Evolutionary conservation across 2,113 vertebrate species (phyloP).

Genomic region (Phycodurus eques): DNA sequence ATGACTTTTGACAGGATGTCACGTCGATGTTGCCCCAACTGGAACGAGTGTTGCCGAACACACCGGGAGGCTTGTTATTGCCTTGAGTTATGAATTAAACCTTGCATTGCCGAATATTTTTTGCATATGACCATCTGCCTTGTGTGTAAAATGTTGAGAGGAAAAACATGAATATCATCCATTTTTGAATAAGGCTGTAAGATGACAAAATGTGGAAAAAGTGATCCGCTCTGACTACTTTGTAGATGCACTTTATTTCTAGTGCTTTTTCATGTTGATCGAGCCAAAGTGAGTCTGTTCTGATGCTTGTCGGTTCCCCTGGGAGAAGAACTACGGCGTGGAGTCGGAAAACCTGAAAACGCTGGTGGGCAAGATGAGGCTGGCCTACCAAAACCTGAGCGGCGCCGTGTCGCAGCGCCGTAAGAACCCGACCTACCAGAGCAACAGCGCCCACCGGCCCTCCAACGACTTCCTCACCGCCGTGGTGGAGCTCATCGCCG

Average conservation of each 20-base stretch:
- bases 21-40: too few species aligned
- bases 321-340: constrained; percentile 84
- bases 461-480: constrained; percentile 91
- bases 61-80: too few species aligned
- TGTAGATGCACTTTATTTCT: not conserved
- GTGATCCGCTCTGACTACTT: too few species aligned
- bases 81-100: too few species aligned
- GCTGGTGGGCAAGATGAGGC: constrained; percentile 82
- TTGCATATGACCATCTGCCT: too few species aligned
- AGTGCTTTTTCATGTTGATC: not conserved
- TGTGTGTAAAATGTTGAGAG: too few species aligned
- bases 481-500: constrained; percentile 89
- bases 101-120: too few species aligned
- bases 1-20: too few species aligned
- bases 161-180: too few species aligned
- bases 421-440: constrained; percentile 80
- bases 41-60: too few species aligned
- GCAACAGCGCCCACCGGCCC: constrained; percentile 80
- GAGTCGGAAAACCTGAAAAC: constrained; percentile 92
- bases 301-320: not conserved
- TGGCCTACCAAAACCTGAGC: constrained; percentile 80
- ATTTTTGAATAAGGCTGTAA: too few species aligned
- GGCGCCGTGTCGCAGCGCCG: constrained; percentile 80
- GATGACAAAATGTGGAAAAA: too few species aligned
- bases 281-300: not conserved